Evolutionary conservation across 2,888 invertebrate species (phyloP), one percentile per base, ranked within the genome.

Genomic region (Sceliomorpha sp.): DNA sequence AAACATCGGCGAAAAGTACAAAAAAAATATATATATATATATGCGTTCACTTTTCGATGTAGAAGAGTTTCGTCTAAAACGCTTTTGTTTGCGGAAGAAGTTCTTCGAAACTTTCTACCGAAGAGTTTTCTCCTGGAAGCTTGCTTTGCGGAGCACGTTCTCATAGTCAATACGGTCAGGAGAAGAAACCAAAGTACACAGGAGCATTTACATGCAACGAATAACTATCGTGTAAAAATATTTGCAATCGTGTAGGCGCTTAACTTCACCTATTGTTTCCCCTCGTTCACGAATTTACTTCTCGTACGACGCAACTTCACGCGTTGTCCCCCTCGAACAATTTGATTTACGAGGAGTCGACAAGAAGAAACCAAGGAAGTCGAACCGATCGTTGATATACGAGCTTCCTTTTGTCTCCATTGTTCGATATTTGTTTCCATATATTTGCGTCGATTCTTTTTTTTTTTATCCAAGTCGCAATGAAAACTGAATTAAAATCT

Each of bases 211-310:
- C 63, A 45, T 34, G 44, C 37, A 50, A 59, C 58, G 50, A 69
- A 59, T 59, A 63, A 69, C 36, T 32, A 59, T 59, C 37, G 45
- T 6, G 59, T 42, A 39, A 51, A 68, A 69, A 69, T 68, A 69
- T 63, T 63, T 62, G 62, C 51, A 58, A 68, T 62, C 56, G 60
- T 29, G 10, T 37, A 17, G 32, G 17, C n/a, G n/a, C n/a, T n/a
- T n/a, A n/a, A n/a, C 32, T 14, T 17, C 27, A 12, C 12, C 42
- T 6, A 36, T 34, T 44, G 47, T 56, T 40, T 34, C 44, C 50
- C 13, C 26, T 1, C 40, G 39, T 15, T 3, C 36, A 37, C 47
- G n/a, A 39, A 59, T 51, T 48, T 53, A 40, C 39, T 58, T 58
- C 39, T 63, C 26, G 29, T 27, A 27, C 34, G 34, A 7, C 12